phyloP scores from a whole-genome alignment of 2,113 vertebrate genomes.

The Steatornis caripensis region DNA sequence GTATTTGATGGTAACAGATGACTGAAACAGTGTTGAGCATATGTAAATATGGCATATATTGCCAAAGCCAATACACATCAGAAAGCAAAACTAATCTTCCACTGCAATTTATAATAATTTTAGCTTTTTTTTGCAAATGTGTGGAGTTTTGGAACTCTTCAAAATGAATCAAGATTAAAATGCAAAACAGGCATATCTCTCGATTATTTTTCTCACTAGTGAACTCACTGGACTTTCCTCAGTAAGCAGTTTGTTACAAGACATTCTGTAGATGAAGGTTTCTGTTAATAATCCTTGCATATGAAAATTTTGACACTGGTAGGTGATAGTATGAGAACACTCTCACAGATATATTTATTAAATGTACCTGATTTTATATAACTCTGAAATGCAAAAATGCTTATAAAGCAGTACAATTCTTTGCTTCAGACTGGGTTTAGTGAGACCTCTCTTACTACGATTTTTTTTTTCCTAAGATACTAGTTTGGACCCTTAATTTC shows the following conservation, averaged over 20 bases:
- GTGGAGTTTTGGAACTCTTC: not conserved
- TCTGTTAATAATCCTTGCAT: not conserved
- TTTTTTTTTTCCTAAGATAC: not conserved
- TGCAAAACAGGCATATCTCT: not conserved
- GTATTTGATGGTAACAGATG: not conserved
- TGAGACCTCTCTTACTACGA: not conserved
- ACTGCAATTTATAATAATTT: not conserved
- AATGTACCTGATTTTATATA: not conserved
- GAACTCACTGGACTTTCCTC: not conserved
- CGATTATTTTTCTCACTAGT: not conserved
- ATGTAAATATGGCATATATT: not conserved
- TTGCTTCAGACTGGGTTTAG: not conserved
- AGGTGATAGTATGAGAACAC: not conserved
- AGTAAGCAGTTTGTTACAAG: not conserved
- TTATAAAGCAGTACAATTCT: not conserved
- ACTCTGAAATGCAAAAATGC: not conserved
- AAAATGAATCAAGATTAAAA: not conserved
- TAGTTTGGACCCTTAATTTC: not conserved
- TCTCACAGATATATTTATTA: fast-evolving
- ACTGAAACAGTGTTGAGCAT: not conserved
- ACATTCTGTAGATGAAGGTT: not conserved
- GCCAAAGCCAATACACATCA: not conserved
- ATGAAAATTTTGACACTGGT: not conserved
- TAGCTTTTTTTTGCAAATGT: not conserved
- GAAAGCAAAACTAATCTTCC: not conserved